These are phyloP conservation scores for Diplosoma virens DNA, from an alignment of 23 tunicate genomes.

Conservation along the genomic window DNA sequence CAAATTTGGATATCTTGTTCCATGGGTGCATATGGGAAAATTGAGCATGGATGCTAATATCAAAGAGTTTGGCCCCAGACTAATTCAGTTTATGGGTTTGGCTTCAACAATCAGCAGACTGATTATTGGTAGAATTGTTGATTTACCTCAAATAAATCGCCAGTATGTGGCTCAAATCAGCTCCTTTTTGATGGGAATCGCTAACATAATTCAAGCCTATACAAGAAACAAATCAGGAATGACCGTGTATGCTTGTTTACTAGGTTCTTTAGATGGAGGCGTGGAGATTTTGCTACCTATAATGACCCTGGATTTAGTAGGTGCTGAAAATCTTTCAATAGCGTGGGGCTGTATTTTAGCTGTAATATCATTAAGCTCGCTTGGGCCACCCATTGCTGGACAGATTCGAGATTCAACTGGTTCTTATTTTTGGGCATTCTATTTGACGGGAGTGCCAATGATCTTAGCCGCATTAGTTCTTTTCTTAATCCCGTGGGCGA, in stretches of 20 bases:
- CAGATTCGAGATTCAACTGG: conserved; percentile 52
- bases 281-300: conserved; percentile 84
- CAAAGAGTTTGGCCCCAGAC: conserved; percentile 42
- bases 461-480: conserved; percentile 54
- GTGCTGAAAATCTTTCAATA: conserved; percentile 71
- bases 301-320: conserved; percentile 94
- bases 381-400: conserved; percentile 93
- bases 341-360: conserved; percentile 95
- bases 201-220: conserved; percentile 52
- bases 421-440: conserved; percentile 62
- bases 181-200: conserved; percentile 62
- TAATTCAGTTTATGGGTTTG: conserved; percentile 73
- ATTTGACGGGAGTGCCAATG: conserved; percentile 84
- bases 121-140: conserved; percentile 66
- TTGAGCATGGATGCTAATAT: not conserved
- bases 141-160: conserved; percentile 65
- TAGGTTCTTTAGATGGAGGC: conserved; percentile 86
- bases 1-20: conserved; percentile 87
- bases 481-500: conserved; percentile 85
- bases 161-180: conserved; percentile 59
- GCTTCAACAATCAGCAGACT: conserved; percentile 63
- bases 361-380: conserved; percentile 71
- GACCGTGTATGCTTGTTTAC: conserved; percentile 22
- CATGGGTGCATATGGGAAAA: conserved; percentile 79
- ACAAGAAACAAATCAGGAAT: not conserved